phyloP scores from a whole-genome alignment of 2,113 vertebrate species.

The Jaculus jaculus region DNA sequence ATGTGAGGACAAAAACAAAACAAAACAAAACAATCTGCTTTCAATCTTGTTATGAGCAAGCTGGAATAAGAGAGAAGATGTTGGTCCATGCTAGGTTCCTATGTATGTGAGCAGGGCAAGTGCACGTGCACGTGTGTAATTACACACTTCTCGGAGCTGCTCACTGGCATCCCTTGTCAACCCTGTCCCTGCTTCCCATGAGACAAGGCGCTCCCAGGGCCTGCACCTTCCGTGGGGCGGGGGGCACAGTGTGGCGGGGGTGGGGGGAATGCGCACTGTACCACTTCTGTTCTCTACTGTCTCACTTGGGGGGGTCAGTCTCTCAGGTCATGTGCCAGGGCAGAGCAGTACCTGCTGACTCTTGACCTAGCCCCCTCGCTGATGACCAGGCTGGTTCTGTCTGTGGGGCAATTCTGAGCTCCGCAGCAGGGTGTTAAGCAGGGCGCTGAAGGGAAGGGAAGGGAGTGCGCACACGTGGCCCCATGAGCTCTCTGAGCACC shows the following conservation, averaged over 20 bases:
- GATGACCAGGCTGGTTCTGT: not conserved
- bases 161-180: not conserved
- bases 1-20: not conserved
- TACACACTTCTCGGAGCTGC: not conserved
- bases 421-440: not conserved
- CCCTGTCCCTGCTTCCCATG: too few relatives aligned
- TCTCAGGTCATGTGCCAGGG: not conserved
- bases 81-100: rapidly evolving
- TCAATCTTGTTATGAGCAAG: not conserved
- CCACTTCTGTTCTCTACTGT: not conserved
- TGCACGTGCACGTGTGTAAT: not conserved
- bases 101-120: rapidly evolving
- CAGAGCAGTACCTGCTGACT: not conserved
- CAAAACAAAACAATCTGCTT: not conserved
- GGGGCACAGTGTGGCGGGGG: too few relatives aligned
- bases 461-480: too few relatives aligned
- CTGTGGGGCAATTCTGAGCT: not conserved
- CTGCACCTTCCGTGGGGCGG: not conserved
- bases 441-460: not conserved
- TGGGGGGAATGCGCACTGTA: not conserved
- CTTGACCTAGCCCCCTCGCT: not conserved
- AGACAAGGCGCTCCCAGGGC: rapidly evolving
- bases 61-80: not conserved
- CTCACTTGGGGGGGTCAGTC: too few relatives aligned
- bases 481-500: not conserved